Conservation (phyloP, 1,140 invertebrate genomes). For the Drosophila chauvacae region DNA sequence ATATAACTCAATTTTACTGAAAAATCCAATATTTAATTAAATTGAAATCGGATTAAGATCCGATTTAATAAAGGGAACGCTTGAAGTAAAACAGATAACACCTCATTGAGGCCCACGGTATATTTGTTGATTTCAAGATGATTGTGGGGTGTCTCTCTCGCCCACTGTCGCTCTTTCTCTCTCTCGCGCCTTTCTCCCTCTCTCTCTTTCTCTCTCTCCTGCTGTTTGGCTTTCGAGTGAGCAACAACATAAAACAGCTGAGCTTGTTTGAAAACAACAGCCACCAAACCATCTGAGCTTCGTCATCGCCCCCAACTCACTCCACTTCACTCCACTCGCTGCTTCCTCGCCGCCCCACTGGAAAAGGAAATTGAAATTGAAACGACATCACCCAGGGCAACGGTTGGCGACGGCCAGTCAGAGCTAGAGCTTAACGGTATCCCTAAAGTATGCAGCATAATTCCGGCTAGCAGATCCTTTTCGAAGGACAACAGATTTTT, state of each 20-base stretch:
- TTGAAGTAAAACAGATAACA: not conserved
- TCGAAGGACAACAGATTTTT: conserved; percentile 43
- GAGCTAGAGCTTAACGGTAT: conserved; percentile 17
- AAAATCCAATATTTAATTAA: not conserved
- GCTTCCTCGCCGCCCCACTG: not conserved
- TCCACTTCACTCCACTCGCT: not conserved
- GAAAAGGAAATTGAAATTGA: conserved; percentile 49
- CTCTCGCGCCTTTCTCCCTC: not conserved
- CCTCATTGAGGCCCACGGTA: conserved; percentile 26
- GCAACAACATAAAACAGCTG: conserved; percentile 83
- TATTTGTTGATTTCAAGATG: conserved; percentile 41
- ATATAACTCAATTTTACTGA: no score
- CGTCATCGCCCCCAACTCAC: not conserved
- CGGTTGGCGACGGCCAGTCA: not conserved
- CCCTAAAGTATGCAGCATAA: conserved; percentile 41
- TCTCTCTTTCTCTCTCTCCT: conserved; percentile 6
- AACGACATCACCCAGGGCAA: conserved; percentile 28
- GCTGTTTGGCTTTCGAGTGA: conserved; percentile 35
- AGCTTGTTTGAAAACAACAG: conserved; percentile 81
- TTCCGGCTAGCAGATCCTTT: conserved; percentile 27
- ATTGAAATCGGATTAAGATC: no score
- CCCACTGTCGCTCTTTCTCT: not conserved
- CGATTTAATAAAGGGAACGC: not conserved
- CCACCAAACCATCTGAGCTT: conserved; percentile 32
- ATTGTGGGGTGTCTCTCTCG: conserved; percentile 22